A percentile compares a stretch with the other conserved stretches of the same genome.
phyloP scores from a whole-genome alignment of 2,888 invertebrate genomes.

The Cabera pusaria region DNA sequence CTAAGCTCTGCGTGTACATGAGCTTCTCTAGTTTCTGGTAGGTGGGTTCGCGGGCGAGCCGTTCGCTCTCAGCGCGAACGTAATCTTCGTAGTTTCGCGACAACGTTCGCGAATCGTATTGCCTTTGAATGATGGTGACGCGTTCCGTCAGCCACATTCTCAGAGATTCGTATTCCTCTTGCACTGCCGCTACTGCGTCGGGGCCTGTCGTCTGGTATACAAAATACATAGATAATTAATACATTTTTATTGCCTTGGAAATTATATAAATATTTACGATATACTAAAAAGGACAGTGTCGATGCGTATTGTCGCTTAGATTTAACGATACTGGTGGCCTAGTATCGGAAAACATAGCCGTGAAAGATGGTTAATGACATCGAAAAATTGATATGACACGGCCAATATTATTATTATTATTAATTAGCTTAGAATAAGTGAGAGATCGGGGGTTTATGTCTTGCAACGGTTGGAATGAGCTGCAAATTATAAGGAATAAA shows the following conservation, averaged over 20 bases:
- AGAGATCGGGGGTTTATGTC: too few species aligned
- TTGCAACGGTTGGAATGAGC: too few species aligned
- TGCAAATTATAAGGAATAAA: too few species aligned
- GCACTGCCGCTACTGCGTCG: constrained; percentile 89
- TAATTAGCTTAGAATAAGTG: too few species aligned
- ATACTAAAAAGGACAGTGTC: too few species aligned
- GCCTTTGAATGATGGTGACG: constrained; percentile 89
- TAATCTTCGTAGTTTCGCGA: constrained; percentile 93
- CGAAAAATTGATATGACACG: too few species aligned
- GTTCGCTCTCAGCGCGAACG: constrained; percentile 89
- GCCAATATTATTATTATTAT: too few species aligned
- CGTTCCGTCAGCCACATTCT: constrained; percentile 92
- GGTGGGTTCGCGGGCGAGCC: constrained; percentile 87
- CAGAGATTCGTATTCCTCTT: constrained; percentile 91
- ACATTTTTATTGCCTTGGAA: too few species aligned
- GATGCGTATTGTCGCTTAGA: too few species aligned
- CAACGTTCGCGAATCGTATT: constrained; percentile 89
- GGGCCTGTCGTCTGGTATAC: constrained; percentile 84
- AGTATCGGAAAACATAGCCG: too few species aligned
- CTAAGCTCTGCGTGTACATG: constrained; percentile 90
- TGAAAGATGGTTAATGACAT: too few species aligned
- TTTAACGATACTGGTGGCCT: too few species aligned
- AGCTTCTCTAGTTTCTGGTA: constrained; percentile 91
- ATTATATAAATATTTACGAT: neutral
- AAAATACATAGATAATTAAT: constrained; percentile 14